Base-by-base conservation (phyloP, 1,140 invertebrate genomes). In the Sinella curviseta region DNA sequence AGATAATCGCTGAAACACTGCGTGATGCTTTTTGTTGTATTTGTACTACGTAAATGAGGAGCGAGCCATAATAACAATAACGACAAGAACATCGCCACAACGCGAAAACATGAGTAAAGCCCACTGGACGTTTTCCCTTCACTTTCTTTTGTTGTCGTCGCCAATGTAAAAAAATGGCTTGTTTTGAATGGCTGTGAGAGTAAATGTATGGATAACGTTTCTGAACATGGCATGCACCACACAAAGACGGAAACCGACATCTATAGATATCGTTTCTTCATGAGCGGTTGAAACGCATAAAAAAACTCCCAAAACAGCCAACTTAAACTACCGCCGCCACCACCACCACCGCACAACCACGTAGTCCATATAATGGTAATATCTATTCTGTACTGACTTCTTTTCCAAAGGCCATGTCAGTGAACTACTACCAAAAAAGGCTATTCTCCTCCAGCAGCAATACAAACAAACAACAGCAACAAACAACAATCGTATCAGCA, bases 1-100 rank as follows among this genome's bases (percentile, higher is more conserved):
- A 70, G 65, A 70, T 70, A 70, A 70, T 70, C 65, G 65, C 31
- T 70, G 65, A 24, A 70, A 65, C 57, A 70, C 65, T 70, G 31
- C 65, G 31, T 31, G 65, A 30, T 4, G 8, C 65, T 70, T 24
- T 70, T 70, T 33, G 65, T 70, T 65, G 8, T 20, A 48, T 12
- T 20, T 20, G 39, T 12, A 8, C 8, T 4, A 16, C 28, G 24
- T 70, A 30, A 70, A 70, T 70, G 65, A 70, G 65, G 57, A 65
- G 4, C 16, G 57, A 33, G 31, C 26, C 31, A 24, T n/a, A 12
- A 33, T 70, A 31, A 70, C 31, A 70, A 70, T 70, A 70, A 70
- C 65, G 65, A 70, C 65, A 70, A 70, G 8, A 60, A 12, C 57
- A 60, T 48, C 8, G 20, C 39, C 20, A 20, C 8, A 26, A 60